Conservation (phyloP, 92 coral and sea anemone genomes). For the Parazoanthus atlanticus region DNA sequence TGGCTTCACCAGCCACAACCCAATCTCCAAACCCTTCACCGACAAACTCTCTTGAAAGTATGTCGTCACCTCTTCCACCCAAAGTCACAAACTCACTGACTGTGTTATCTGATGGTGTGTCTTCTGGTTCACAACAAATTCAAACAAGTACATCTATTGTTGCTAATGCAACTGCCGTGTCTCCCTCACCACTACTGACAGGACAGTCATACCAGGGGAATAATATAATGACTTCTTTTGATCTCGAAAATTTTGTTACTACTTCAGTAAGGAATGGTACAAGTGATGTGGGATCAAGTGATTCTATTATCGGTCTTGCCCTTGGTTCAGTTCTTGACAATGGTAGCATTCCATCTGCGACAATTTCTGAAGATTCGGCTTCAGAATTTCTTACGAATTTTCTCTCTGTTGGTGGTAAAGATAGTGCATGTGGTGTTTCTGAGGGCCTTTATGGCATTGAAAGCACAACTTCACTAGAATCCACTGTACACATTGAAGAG, state of each 20-base stretch:
- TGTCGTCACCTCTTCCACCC: background rate
- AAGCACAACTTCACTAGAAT: constrained; percentile 14
- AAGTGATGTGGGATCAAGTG: constrained; percentile 17
- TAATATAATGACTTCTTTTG: constrained; percentile 20
- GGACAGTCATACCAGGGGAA: constrained; percentile 13
- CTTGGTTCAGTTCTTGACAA: constrained; percentile 61
- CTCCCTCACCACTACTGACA: background rate
- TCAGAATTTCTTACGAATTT: constrained; percentile 68
- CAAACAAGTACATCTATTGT: background rate
- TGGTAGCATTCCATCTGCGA: constrained; percentile 47
- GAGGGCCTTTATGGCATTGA: constrained; percentile 27
- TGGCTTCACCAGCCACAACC: constrained; percentile 3
- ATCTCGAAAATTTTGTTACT: constrained; percentile 25
- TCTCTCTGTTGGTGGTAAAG: constrained; percentile 24
- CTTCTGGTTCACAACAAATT: background rate
- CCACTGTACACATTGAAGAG: constrained; percentile 67
- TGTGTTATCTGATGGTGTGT: background rate
- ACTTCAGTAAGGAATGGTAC: constrained; percentile 11
- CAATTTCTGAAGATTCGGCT: constrained; percentile 72
- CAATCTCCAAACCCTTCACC: constrained; percentile 34
- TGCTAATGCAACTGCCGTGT: background rate
- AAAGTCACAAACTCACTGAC: background rate
- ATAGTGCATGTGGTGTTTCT: constrained; percentile 11
- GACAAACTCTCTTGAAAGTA: background rate
- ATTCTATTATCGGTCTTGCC: constrained; percentile 72